These are phyloP conservation scores for Dioctria linearis DNA, from an alignment of 2,888 invertebrate species.

Conservation along the genomic window DNA sequence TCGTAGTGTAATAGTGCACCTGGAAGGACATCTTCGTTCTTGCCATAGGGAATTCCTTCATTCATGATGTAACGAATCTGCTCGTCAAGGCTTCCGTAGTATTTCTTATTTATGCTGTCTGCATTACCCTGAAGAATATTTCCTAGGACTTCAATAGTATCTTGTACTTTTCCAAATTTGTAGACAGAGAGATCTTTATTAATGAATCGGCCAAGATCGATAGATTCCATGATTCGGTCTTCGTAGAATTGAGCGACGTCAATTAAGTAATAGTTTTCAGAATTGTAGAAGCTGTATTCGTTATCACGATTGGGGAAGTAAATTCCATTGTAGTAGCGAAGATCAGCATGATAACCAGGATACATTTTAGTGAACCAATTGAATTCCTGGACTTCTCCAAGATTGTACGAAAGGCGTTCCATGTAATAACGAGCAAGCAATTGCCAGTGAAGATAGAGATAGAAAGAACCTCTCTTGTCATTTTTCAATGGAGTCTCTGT, in stretches of 20 bases:
- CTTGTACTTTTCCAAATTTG: conserved; percentile 60
- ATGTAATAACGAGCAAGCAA: conserved; percentile 72
- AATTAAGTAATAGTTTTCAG: conserved; percentile 64
- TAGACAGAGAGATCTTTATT: conserved; percentile 67
- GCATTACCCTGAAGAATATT: conserved; percentile 74
- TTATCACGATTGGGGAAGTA: conserved; percentile 77
- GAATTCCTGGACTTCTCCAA: conserved; percentile 77
- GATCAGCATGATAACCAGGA: conserved; percentile 77
- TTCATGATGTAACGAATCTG: conserved; percentile 74
- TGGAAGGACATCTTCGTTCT: conserved; percentile 65
- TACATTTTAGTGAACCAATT: conserved; percentile 74
- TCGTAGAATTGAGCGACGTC: conserved; percentile 73
- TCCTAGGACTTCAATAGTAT: conserved; percentile 72
- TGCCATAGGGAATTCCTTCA: conserved; percentile 65
- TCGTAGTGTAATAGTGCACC: conserved; percentile 76
- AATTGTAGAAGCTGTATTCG: conserved; percentile 72
- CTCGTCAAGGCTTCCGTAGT: conserved; percentile 73
- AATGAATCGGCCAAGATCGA: conserved; percentile 74
- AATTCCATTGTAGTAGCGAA: conserved; percentile 78
- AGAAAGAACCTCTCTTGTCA: conserved; percentile 71
- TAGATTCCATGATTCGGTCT: conserved; percentile 75
- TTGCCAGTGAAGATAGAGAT: conserved; percentile 72
- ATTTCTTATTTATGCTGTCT: conserved; percentile 72
- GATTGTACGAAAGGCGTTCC: conserved; percentile 78
- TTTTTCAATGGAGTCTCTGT: conserved; percentile 64